Percentiles rank a stretch among this genome's conserved stretches.
phyloP scores from a whole-genome alignment of 2,113 vertebrate genomes.

The Heteronetta atricapilla region DNA sequence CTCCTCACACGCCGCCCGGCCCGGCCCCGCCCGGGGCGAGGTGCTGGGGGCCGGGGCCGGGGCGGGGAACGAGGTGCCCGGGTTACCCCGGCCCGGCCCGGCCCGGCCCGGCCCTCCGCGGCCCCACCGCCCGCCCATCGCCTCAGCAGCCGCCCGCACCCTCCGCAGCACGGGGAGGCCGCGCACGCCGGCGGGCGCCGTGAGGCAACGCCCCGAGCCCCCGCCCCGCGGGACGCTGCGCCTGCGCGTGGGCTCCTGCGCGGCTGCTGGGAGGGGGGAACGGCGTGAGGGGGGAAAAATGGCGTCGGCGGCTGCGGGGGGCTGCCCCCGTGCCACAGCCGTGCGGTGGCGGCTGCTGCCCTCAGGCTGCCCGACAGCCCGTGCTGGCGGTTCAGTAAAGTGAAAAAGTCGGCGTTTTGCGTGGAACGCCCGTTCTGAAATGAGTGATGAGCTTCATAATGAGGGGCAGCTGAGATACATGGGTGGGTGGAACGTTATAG shows the following conservation, averaged over 20 bases:
- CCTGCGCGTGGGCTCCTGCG: neutral
- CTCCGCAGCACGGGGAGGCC: neutral
- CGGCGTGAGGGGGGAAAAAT: neutral
- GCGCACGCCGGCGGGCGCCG: neutral
- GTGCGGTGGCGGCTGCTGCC: neutral
- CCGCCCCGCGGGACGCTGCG: neutral
- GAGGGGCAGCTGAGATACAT: neutral
- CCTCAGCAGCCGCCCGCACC: neutral
- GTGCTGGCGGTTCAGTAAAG: neutral
- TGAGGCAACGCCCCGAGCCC: neutral
- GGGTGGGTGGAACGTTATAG: neutral
- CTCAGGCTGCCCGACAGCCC: rapidly evolving
- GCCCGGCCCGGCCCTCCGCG: no score
- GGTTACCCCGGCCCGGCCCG: no score
- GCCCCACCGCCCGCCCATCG: no score
- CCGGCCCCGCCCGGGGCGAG: neutral
- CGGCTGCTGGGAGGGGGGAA: no score
- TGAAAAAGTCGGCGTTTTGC: neutral
- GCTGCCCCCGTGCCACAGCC: rapidly evolving
- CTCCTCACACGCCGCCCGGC: neutral
- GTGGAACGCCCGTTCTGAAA: neutral
- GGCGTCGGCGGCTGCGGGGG: neutral
- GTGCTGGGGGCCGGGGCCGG: no score
- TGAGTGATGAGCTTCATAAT: neutral
- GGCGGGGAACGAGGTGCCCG: no score